Evolutionary conservation across 1,140 invertebrate genomes (phyloP).

Genomic region (Drosophila serrata): DNA sequence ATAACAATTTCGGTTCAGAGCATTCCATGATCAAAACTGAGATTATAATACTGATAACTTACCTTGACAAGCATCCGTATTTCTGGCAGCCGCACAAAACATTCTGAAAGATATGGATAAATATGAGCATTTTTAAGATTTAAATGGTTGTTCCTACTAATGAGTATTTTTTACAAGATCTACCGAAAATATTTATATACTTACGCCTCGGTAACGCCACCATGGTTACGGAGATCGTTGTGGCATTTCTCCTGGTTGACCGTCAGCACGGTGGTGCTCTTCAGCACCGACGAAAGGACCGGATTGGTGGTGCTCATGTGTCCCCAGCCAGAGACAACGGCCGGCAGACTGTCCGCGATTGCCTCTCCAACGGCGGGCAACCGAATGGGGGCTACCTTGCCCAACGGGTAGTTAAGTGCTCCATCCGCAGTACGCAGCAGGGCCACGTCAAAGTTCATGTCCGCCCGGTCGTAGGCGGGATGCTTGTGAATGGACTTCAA

Average conservation of each 20-base stretch:
- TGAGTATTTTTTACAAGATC: not conserved
- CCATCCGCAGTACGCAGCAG: conserved; percentile 57
- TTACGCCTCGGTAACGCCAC: conserved; percentile 77
- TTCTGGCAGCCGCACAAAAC: conserved; percentile 86
- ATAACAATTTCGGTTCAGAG: not conserved
- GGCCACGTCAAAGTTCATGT: conserved; percentile 79
- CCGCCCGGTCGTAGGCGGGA: conserved; percentile 72
- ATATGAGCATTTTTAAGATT: not conserved
- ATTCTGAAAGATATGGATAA: conserved; percentile 70
- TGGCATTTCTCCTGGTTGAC: conserved; percentile 73
- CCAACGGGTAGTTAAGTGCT: conserved; percentile 36
- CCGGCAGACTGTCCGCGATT: conserved; percentile 48
- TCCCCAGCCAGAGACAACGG: conserved; percentile 80
- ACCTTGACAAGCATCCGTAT: conserved; percentile 83
- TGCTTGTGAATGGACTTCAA: conserved; percentile 75
- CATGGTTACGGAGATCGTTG: conserved; percentile 61
- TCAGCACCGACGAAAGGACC: conserved; percentile 62
- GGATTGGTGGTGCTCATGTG: conserved; percentile 73
- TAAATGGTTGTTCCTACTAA: conserved; percentile 2
- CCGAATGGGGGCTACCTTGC: conserved; percentile 59
- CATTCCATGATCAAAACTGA: not conserved
- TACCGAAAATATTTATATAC: too few species aligned
- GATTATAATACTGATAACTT: conserved; percentile 25
- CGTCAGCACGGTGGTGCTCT: conserved; percentile 72
- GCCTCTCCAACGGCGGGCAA: conserved; percentile 50